Evolutionary conservation across 2,797 vertebrate species (phyloP), one percentile per base, ranked within the genome.

Genomic region (Sarcoramphus papa): DNA sequence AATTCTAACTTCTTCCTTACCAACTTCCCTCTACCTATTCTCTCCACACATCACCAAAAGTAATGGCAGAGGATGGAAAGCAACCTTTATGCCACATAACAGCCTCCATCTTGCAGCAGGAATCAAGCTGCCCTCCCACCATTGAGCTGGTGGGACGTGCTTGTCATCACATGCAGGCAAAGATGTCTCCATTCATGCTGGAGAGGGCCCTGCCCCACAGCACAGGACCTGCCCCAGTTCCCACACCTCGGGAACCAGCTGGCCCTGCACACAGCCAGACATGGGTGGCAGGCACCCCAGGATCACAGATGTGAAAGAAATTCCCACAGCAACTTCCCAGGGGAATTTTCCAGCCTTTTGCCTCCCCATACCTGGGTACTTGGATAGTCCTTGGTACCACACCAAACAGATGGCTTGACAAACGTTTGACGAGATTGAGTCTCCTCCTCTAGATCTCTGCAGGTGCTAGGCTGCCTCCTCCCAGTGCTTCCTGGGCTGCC

Each of bases 141-240:
- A 33, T 0, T 0, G 37, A 72, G 16, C 35, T 60, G 10, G 14
- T 59, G 75, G 60, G 35, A 70, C 14, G 67, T 7, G 0, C 13
- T 45, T 64, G 57, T 54, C 6, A 12, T 47, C 35, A 20, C 51
- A 31, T 1, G 0, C 22, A 79, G 7, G 16, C 24, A 69, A 59
- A 84, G 67, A 45, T 12, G n/a, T 70, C 15, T 57, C 76, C 21
- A 16, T 67, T 83, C 17, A 7, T n/a, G 20, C 50, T 23, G 31
- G 35, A 82, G 51, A 13, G 23, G 35, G 10, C 22, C 28, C 25
- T 82, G 24, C 4, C 35, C 56, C 48, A 27, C 73, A 68, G 57
- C 30, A 72, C 2, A 3, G 35, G 41, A 40, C 5, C 54, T 81
- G 30, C 9, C 11, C 17, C 40, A 22, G 17, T 80, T 54, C 21